These are phyloP conservation scores for Hippocampus comes DNA, from an alignment of 2,113 vertebrate genomes.

Conservation along the genomic window DNA sequence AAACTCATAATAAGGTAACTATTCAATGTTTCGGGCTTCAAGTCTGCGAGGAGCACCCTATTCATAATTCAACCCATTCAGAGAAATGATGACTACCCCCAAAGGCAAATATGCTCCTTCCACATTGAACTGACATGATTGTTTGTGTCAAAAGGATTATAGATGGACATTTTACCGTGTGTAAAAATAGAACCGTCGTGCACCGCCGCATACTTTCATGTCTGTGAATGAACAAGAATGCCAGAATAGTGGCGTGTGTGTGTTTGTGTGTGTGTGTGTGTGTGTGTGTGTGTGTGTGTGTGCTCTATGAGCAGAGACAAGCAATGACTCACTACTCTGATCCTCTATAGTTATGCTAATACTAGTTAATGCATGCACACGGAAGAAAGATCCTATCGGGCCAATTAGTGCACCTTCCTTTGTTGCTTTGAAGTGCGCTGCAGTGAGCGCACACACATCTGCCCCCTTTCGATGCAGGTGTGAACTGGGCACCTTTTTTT, in stretches of 20 bases:
- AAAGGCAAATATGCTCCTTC: background rate
- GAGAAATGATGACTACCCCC: constrained; percentile 6
- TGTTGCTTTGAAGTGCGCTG: constrained; percentile 51
- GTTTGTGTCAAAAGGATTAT: background rate
- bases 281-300: constrained; percentile 13
- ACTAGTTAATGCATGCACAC: constrained; percentile 52
- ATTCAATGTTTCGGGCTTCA: constrained; percentile 3
- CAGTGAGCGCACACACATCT: constrained; percentile 33
- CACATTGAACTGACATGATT: background rate
- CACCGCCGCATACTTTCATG: constrained; percentile 22
- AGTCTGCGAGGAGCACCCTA: background rate
- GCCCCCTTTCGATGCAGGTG: constrained; percentile 34
- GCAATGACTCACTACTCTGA: constrained; percentile 57
- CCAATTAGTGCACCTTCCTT: constrained; percentile 55
- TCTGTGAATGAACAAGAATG: constrained; percentile 37
- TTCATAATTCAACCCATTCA: constrained; percentile 1
- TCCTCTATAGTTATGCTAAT: constrained; percentile 68
- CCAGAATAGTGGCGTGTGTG: background rate
- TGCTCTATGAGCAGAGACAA: constrained; percentile 25
- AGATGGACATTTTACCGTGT: background rate
- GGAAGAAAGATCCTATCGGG: constrained; percentile 64
- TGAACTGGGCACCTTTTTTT: constrained; percentile 20
- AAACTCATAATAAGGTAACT: constrained; percentile 85
- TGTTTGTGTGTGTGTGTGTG: constrained; percentile 16
- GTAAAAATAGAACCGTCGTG: background rate